Conservation (phyloP, 1,140 invertebrate species). For the Odontomachus brunneus region DNA sequence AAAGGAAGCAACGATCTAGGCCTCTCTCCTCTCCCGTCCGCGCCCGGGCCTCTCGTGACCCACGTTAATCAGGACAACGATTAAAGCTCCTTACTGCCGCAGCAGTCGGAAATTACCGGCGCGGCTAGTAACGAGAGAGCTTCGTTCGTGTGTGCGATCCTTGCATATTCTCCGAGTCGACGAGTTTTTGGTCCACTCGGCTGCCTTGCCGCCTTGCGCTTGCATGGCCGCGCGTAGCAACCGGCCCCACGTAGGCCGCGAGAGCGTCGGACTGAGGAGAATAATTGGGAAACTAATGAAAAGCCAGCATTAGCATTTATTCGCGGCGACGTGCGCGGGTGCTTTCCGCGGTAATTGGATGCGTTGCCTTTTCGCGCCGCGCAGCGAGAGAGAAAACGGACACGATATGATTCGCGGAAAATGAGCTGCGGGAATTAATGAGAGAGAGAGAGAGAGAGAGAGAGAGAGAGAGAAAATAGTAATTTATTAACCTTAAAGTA, state of each 20-base stretch:
- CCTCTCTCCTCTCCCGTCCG: conserved; percentile 16
- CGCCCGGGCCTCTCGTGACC: conserved; percentile 46
- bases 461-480: no score
- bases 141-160: conserved; percentile 4
- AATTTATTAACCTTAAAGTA: no score
- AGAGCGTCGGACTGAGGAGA: conserved; percentile 31
- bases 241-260: not conserved
- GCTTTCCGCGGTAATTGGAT: conserved; percentile 47
- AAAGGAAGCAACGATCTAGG: conserved; percentile 71
- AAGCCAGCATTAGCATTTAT: conserved; percentile 48
- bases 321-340: conserved; percentile 28
- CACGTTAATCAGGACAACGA: conserved; percentile 52
- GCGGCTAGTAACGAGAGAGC: not conserved
- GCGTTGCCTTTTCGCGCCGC: conserved; percentile 33
- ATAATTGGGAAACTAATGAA: conserved; percentile 55
- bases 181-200: conserved; percentile 46
- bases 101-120: conserved; percentile 27
- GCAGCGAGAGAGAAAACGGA: conserved; percentile 16
- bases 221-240: conserved; percentile 26
- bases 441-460: not conserved
- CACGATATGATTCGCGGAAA: conserved; percentile 45
- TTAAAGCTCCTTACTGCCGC: conserved; percentile 8
- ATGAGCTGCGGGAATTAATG: conserved; percentile 33
- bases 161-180: conserved; percentile 30
- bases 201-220: not conserved